Evolutionary conservation across 1,140 invertebrate species (phyloP).

Genomic region (Asobara japonica): DNA sequence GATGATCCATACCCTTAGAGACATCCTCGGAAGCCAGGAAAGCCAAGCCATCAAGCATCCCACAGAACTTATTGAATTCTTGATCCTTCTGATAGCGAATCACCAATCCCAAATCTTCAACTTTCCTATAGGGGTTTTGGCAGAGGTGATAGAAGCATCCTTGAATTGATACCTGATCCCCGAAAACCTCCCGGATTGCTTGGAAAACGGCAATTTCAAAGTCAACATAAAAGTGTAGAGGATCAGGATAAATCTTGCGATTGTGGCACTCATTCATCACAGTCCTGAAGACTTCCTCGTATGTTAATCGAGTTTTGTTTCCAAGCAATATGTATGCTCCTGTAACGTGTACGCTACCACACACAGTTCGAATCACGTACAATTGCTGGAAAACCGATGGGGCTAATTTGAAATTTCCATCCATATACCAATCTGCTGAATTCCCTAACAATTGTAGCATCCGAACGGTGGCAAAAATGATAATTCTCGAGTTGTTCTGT

Average conservation of each 20-base stretch:
- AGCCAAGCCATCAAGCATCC: constrained; percentile 2
- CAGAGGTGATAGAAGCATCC: constrained; percentile 13
- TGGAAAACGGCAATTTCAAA: background rate
- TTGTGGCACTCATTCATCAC: background rate
- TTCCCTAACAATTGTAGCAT: background rate
- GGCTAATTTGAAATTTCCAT: constrained; percentile 14
- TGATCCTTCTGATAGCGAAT: background rate
- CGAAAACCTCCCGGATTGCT: background rate
- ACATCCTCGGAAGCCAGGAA: constrained; percentile 1
- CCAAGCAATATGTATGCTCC: background rate
- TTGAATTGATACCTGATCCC: background rate
- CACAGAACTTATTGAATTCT: constrained; percentile 16
- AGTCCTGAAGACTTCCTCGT: background rate
- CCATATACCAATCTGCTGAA: constrained; percentile 5
- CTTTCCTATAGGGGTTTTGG: constrained; percentile 10
- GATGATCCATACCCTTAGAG: background rate
- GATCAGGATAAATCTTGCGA: background rate
- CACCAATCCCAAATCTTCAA: background rate
- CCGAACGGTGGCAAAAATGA: constrained; percentile 3
- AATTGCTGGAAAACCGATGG: constrained; percentile 1
- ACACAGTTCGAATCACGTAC: background rate
- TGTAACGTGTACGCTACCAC: background rate
- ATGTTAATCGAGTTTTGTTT: background rate
- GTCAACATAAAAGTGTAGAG: background rate
- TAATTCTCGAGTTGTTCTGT: background rate